phyloP scores from a whole-genome alignment of 1,140 invertebrate genomes.

The Dufourea novaeangliae region DNA sequence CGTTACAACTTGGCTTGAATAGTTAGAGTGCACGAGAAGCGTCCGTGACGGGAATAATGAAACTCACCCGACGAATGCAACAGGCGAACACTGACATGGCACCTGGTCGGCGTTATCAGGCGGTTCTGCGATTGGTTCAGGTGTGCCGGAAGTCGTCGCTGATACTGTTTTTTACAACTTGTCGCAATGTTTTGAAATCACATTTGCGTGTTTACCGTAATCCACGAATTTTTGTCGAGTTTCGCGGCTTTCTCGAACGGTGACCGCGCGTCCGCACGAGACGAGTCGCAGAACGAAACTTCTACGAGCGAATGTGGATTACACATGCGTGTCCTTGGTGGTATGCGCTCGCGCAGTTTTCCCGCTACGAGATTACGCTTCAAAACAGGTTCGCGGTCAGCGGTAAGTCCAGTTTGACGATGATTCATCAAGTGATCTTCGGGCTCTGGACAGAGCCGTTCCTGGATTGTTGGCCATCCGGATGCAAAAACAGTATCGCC shows the following conservation, averaged over 20 bases:
- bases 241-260: background rate
- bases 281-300: conserved; percentile 20
- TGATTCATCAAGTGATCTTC: too few species aligned
- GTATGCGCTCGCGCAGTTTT: conserved; percentile 35
- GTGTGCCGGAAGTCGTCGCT: background rate
- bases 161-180: too few species aligned
- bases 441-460: background rate
- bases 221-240: background rate
- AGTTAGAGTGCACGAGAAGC: background rate
- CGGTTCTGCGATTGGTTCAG: background rate
- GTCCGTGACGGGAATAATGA: background rate
- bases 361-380: background rate
- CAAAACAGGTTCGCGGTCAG: background rate
- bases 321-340: conserved; percentile 42
- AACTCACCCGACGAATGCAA: conserved; percentile 75
- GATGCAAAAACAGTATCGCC: too few species aligned
- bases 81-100: conserved; percentile 75
- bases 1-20: too few species aligned
- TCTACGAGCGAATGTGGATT: background rate
- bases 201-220: conserved; percentile 6
- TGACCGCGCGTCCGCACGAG: conserved; percentile 18
- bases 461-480: background rate
- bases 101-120: background rate
- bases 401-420: background rate
- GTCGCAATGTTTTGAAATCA: background rate